Conservation (phyloP, 2,888 invertebrate genomes). For the Polylopha cassiicola region DNA sequence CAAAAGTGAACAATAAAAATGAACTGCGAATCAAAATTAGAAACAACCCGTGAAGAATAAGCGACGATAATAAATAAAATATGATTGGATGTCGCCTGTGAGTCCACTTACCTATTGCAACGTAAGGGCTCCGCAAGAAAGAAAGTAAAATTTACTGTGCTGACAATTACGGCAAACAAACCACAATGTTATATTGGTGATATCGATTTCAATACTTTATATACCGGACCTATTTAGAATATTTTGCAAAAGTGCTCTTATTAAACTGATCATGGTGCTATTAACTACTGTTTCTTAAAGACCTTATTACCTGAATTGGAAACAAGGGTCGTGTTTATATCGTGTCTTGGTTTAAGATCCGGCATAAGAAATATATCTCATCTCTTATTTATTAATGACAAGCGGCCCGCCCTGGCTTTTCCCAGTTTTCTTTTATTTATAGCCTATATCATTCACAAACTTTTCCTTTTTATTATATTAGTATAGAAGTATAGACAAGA, state of each 20-base stretch:
- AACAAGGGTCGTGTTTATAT: no score
- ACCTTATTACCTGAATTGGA: conserved; percentile 14
- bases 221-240: conserved; percentile 19
- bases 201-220: conserved; percentile 26
- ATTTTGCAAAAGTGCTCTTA: conserved; percentile 26
- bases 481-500: no score
- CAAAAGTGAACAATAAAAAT: conserved; percentile 55
- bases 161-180: conserved; percentile 60
- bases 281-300: conserved; percentile 10
- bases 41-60: conserved; percentile 44
- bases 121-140: conserved; percentile 78
- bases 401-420: no score
- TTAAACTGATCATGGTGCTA: conserved; percentile 16
- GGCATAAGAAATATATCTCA: no score
- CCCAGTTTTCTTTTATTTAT: no score
- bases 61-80: conserved; percentile 53
- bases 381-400: no score
- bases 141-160: conserved; percentile 76
- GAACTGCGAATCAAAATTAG: conserved; percentile 53
- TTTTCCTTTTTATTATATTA: conserved; percentile 8
- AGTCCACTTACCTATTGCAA: conserved; percentile 75
- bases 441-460: no score
- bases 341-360: no score
- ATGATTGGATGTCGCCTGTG: conserved; percentile 57
- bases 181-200: conserved; percentile 32